Conservation (phyloP, 2,888 invertebrate species). For the Ophioninae sp. region DNA sequence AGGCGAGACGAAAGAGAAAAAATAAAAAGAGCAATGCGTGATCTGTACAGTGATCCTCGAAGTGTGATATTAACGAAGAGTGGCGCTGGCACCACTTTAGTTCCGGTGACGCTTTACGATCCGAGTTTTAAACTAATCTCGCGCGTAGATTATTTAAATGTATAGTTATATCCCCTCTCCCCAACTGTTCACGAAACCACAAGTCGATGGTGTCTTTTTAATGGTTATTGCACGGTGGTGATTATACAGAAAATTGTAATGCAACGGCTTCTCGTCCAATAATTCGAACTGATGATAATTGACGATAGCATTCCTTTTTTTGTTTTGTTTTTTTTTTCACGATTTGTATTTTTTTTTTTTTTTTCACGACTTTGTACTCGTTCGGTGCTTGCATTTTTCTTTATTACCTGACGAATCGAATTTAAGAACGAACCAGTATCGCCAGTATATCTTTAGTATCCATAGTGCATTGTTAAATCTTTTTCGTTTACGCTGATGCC, state of each 20-base stretch:
- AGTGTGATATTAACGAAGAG: constrained; percentile 65
- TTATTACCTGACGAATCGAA: background rate
- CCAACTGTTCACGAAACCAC: constrained; percentile 24
- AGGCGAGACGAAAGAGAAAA: background rate
- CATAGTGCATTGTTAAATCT: constrained; percentile 17
- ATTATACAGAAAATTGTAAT: background rate
- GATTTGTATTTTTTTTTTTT: background rate
- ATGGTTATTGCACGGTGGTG: constrained; percentile 20
- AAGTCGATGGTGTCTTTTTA: background rate
- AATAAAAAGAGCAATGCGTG: constrained; percentile 54
- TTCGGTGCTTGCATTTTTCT: background rate
- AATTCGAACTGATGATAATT: background rate
- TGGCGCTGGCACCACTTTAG: constrained; percentile 70
- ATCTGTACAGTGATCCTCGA: constrained; percentile 45
- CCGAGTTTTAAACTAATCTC: constrained; percentile 48
- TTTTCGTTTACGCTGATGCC: constrained; percentile 50
- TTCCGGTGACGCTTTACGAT: constrained; percentile 52
- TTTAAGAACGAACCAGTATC: background rate
- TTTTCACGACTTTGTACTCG: background rate
- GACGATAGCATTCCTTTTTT: too few species aligned
- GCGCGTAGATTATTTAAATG: constrained; percentile 37
- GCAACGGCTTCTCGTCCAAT: background rate
- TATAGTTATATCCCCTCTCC: background rate
- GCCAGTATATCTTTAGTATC: background rate
- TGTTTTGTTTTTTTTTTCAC: too few species aligned